Percentiles rank a stretch among this genome's conserved stretches.
Evolutionary conservation across 2,888 invertebrate species (phyloP).

Genomic region (Acrocera orbiculus): DNA sequence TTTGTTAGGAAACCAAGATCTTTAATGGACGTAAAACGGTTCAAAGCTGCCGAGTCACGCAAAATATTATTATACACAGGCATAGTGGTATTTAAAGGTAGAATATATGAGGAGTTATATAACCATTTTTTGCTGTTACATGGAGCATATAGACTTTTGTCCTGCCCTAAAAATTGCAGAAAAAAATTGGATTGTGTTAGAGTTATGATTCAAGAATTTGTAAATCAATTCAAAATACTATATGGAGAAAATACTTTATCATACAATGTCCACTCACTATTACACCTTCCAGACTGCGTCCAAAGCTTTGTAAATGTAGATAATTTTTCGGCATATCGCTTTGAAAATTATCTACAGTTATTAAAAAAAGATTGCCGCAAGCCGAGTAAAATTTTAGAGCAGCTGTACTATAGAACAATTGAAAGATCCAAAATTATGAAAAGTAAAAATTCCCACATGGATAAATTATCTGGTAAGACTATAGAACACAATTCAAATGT

Average conservation of each 20-base stretch:
- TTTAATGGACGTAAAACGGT: too few relatives aligned
- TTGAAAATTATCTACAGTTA: background rate
- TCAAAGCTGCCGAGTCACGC: background rate
- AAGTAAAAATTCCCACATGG: too few relatives aligned
- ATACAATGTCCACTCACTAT: background rate
- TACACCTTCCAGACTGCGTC: background rate
- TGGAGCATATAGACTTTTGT: background rate
- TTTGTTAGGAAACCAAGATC: conserved; percentile 4
- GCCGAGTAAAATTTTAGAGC: too few relatives aligned
- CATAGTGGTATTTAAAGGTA: background rate
- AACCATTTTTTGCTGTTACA: background rate
- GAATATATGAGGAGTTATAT: background rate
- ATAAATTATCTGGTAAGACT: too few relatives aligned
- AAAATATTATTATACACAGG: background rate
- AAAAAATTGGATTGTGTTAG: background rate
- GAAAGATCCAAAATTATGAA: too few relatives aligned
- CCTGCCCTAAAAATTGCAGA: background rate
- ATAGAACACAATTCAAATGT: too few relatives aligned
- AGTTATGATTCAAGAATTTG: background rate
- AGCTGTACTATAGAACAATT: too few relatives aligned
- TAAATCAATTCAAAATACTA: background rate
- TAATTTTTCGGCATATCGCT: conserved; percentile 1
- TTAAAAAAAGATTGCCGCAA: conserved; percentile 3
- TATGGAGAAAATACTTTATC: background rate
- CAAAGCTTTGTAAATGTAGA: background rate